Conservation (phyloP, 2,888 invertebrate species). For the Heteromyza rotundicornis region DNA sequence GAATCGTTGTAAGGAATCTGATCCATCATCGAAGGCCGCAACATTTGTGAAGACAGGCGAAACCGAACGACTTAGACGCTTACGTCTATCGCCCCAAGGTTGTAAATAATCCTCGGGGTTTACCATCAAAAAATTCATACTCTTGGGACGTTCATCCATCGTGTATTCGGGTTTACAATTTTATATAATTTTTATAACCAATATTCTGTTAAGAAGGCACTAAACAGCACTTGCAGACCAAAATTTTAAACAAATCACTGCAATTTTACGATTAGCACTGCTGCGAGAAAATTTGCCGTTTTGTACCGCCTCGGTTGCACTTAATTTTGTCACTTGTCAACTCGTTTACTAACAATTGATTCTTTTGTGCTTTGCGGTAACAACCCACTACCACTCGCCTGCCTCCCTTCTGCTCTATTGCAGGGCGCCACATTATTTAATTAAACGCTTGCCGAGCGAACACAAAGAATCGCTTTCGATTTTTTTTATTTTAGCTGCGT, state of each 20-base stretch:
- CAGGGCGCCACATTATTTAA: not conserved
- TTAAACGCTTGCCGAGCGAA: not conserved
- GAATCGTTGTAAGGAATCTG: not conserved
- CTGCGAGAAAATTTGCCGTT: too few relatives aligned
- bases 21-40: conserved; percentile 8
- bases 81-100: conserved; percentile 22
- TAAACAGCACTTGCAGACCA: not conserved
- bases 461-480: not conserved
- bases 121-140: conserved; percentile 32
- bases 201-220: not conserved
- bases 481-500: not conserved
- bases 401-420: not conserved
- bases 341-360: too few relatives aligned
- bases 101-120: conserved; percentile 34
- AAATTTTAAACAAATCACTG: not conserved
- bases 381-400: not conserved
- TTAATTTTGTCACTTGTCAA: too few relatives aligned
- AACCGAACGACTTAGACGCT: conserved; percentile 25
- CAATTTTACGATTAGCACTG: not conserved
- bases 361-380: too few relatives aligned
- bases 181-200: not conserved
- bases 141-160: not conserved
- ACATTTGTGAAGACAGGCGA: conserved; percentile 27
- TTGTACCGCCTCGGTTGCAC: too few relatives aligned
- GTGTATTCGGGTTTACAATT: not conserved